phyloP scores from a whole-genome alignment of 1,140 invertebrate species.

The Branchinecta lynchi region DNA sequence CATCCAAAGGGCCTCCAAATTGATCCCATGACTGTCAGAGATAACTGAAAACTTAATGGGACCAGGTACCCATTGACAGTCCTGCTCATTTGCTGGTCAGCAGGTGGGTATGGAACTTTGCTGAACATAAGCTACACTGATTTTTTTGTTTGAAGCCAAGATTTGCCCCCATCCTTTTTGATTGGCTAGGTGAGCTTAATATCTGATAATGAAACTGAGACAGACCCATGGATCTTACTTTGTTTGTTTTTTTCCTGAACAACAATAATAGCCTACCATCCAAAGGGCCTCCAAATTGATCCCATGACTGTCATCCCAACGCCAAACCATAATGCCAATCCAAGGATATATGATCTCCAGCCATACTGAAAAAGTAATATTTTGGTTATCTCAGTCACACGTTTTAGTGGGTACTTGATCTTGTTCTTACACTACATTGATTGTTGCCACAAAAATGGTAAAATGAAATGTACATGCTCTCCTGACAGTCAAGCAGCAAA shows the following conservation, averaged over 20 bases:
- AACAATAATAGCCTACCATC: not conserved
- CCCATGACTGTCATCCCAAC: not conserved
- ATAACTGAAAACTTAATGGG: too few relatives aligned
- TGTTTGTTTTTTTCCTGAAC: not conserved
- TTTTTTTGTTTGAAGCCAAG: not conserved
- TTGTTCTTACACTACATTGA: too few relatives aligned
- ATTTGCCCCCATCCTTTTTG: not conserved
- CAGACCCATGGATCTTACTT: not conserved
- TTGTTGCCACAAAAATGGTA: too few relatives aligned
- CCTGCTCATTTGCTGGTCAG: too few relatives aligned
- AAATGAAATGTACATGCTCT: too few relatives aligned
- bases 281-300: not conserved
- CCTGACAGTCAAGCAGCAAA: too few relatives aligned
- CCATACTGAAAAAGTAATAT: slow-evolving; percentile 3
- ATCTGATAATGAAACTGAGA: not conserved
- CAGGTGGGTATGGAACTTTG: too few relatives aligned
- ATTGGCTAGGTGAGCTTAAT: not conserved
- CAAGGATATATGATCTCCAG: not conserved
- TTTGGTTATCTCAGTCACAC: not conserved
- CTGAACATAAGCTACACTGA: too few relatives aligned
- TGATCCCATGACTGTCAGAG: not conserved
- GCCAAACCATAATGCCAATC: not conserved
- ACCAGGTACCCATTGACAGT: too few relatives aligned
- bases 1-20: not conserved
- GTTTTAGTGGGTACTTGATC: too few relatives aligned